Conservation (phyloP, 1,140 invertebrate species). For the Halyomorpha halys region DNA sequence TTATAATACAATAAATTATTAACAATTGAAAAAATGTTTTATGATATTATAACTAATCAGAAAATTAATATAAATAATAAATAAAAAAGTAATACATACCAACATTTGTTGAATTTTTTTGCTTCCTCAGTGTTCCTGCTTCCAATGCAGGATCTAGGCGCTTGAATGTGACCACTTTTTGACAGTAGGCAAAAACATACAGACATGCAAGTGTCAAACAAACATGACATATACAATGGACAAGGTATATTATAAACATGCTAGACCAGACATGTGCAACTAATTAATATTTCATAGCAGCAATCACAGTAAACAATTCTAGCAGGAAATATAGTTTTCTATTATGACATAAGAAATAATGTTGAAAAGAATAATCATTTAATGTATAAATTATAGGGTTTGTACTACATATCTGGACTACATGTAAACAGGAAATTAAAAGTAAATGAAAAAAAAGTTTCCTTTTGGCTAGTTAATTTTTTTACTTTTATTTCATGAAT, state of each 20-base stretch:
- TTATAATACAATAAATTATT: too few species aligned
- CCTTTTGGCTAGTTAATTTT: too few species aligned
- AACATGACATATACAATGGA: conserved; percentile 24
- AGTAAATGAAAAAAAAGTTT: too few species aligned
- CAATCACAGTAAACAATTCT: too few species aligned
- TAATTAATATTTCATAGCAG: not conserved
- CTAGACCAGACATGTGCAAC: conserved; percentile 18
- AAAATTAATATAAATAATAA: too few species aligned
- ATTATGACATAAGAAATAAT: too few species aligned
- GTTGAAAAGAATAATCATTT: not conserved
- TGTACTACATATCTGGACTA: conserved; percentile 6
- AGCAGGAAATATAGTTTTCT: too few species aligned
- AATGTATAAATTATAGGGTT: not conserved
- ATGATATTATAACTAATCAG: too few species aligned
- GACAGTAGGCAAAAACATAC: conserved; percentile 32
- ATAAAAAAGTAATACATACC: conserved; percentile 1
- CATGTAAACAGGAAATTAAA: conserved; percentile 2
- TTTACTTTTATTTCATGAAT: too few species aligned
- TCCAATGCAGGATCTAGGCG: conserved; percentile 36
- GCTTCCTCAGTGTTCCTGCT: conserved; percentile 49
- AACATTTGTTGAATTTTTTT: conserved; percentile 50
- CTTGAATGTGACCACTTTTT: conserved; percentile 43
- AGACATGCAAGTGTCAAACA: conserved; percentile 26
- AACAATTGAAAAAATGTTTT: too few species aligned
- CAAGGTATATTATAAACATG: conserved; percentile 15